Percentiles rank a stretch among this genome's conserved stretches.
phyloP scores from a whole-genome alignment of 2,113 vertebrate species.

The Podarcis raffonei region DNA sequence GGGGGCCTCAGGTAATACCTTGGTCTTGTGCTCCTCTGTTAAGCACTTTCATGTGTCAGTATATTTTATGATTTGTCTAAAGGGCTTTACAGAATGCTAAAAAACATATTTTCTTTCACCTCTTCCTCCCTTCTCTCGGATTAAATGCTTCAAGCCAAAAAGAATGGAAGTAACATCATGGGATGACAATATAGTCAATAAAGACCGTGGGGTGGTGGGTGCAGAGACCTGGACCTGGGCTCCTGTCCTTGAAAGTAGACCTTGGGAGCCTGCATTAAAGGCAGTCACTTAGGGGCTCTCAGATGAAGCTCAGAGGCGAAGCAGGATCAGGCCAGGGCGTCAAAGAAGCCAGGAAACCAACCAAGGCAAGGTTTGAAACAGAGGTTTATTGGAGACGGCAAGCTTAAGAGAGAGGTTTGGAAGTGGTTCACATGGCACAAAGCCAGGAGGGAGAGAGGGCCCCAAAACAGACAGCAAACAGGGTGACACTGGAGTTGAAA shows the following conservation, averaged over 20 bases:
- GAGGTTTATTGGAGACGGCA: background rate
- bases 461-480: background rate
- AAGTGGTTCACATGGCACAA: background rate
- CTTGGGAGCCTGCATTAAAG: background rate
- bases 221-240: background rate
- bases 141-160: background rate
- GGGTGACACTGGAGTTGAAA: background rate
- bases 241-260: background rate
- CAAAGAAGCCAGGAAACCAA: background rate
- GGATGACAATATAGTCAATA: background rate
- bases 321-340: background rate
- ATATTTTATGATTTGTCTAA: slow-evolving; percentile 45
- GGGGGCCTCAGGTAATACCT: slow-evolving; percentile 68
- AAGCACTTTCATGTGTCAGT: slow-evolving; percentile 17
- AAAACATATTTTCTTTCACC: slow-evolving; percentile 43
- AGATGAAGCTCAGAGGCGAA: background rate
- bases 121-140: slow-evolving; percentile 13
- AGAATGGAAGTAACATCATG: slow-evolving; percentile 22
- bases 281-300: background rate
- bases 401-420: background rate
- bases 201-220: background rate
- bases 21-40: slow-evolving; percentile 5
- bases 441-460: background rate
- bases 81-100: slow-evolving; percentile 38
- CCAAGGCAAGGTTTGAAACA: background rate